Percentiles rank a stretch among this genome's conserved stretches.
Conservation (phyloP, 1,140 invertebrate species). For the Bombus vancouverensis region DNA sequence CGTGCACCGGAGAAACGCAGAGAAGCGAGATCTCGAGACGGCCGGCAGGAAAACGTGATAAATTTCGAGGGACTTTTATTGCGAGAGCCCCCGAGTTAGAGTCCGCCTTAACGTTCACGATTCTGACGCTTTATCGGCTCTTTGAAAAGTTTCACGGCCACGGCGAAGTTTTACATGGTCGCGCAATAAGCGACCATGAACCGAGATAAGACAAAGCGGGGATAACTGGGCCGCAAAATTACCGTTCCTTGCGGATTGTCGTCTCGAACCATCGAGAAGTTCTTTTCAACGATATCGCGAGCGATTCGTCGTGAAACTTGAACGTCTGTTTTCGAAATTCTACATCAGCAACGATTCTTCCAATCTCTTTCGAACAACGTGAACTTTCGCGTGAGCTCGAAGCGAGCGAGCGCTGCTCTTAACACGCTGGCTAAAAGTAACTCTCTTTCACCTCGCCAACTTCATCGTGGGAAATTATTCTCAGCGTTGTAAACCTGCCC, state of each 20-base stretch:
- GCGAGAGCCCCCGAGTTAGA: neutral
- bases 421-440: neutral
- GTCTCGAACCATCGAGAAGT: neutral
- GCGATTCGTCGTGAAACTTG: neutral
- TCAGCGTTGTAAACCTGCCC: neutral
- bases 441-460: neutral
- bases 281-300: neutral
- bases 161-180: constrained; percentile 39
- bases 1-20: neutral
- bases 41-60: neutral
- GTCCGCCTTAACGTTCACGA: constrained; percentile 17
- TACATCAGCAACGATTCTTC: neutral
- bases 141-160: constrained; percentile 42
- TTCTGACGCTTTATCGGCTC: constrained; percentile 44
- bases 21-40: neutral
- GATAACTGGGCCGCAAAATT: constrained; percentile 7
- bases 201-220: constrained; percentile 25
- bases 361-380: neutral
- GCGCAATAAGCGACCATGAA: constrained; percentile 16
- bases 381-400: neutral
- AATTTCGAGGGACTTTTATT: constrained; percentile 44
- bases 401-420: neutral
- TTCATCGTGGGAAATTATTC: neutral
- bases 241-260: neutral
- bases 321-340: too few relatives aligned